Percentiles rank a stretch among this genome's conserved stretches.
These are phyloP conservation scores for Embidobia sp. DNA, from an alignment of 2,888 invertebrate species.

Conservation along the genomic window DNA sequence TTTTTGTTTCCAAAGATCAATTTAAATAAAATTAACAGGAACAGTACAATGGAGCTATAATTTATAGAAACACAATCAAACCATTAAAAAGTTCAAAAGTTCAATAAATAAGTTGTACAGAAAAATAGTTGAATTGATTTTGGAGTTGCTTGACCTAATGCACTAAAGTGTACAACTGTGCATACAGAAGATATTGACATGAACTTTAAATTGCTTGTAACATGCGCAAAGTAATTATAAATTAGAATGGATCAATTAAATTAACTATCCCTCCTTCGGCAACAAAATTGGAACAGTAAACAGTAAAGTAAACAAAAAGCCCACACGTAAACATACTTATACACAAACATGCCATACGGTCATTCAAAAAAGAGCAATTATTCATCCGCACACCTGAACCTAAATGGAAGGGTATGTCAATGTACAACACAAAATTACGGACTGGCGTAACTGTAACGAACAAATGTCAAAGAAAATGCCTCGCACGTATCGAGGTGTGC, in stretches of 20 bases:
- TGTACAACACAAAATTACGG: conserved; percentile 35
- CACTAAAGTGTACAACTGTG: too few species aligned
- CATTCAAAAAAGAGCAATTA: conserved; percentile 37
- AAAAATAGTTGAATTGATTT: too few species aligned
- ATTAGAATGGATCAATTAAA: conserved; percentile 5
- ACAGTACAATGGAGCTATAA: too few species aligned
- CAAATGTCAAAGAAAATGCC: conserved; percentile 47
- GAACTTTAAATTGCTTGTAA: background rate
- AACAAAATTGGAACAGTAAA: conserved; percentile 19
- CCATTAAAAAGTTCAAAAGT: too few species aligned
- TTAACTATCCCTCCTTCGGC: background rate
- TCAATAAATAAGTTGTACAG: too few species aligned
- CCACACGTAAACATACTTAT: conserved; percentile 5
- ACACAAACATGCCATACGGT: background rate
- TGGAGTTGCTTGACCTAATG: too few species aligned
- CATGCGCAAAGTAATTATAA: conserved; percentile 1
- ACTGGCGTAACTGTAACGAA: conserved; percentile 42
- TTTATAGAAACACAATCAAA: too few species aligned
- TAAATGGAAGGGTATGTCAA: conserved; percentile 44
- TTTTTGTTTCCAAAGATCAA: too few species aligned
- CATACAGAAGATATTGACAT: too few species aligned
- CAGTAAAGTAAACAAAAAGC: conserved; percentile 35
- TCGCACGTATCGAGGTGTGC: conserved; percentile 26
- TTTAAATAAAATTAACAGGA: too few species aligned
- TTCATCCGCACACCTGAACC: conserved; percentile 37